Evolutionary conservation across 1,140 invertebrate genomes (phyloP).

Genomic region (Sitophilus oryzae): DNA sequence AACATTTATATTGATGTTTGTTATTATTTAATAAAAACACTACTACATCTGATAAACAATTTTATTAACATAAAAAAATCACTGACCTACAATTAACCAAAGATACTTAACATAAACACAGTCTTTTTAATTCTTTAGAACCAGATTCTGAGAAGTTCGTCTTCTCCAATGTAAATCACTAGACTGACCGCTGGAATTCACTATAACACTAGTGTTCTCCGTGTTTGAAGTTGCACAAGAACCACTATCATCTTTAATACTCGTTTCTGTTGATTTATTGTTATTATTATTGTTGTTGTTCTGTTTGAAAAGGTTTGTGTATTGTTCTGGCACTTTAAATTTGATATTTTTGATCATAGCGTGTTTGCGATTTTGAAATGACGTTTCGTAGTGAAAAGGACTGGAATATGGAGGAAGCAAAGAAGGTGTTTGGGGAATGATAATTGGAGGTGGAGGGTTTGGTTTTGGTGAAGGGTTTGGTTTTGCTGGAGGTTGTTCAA

Average conservation of each 20-base stretch:
- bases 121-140: slow-evolving; percentile 27
- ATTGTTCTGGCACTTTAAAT: slow-evolving; percentile 41
- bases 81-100: too few relatives aligned
- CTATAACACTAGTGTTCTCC: slow-evolving; percentile 34
- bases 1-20: too few relatives aligned
- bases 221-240: slow-evolving; percentile 3
- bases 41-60: too few relatives aligned
- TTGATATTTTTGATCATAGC: slow-evolving; percentile 44
- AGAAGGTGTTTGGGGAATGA: too few relatives aligned
- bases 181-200: slow-evolving; percentile 28
- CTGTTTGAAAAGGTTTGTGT: slow-evolving; percentile 30
- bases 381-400: slow-evolving; percentile 40
- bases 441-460: background rate
- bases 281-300: slow-evolving; percentile 3
- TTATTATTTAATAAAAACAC: too few relatives aligned
- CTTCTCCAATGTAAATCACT: slow-evolving; percentile 36
- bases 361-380: slow-evolving; percentile 37
- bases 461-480: background rate
- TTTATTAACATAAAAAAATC: too few relatives aligned
- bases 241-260: background rate
- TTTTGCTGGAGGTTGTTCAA: background rate
- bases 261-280: background rate
- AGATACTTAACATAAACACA: too few relatives aligned
- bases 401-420: slow-evolving; percentile 8
- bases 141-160: slow-evolving; percentile 33